A percentile compares a stretch with the other conserved stretches of the same genome.
These are phyloP conservation scores for Myxocyprinus asiaticus DNA, from an alignment of 2,113 vertebrate genomes.

Conservation along the genomic window DNA sequence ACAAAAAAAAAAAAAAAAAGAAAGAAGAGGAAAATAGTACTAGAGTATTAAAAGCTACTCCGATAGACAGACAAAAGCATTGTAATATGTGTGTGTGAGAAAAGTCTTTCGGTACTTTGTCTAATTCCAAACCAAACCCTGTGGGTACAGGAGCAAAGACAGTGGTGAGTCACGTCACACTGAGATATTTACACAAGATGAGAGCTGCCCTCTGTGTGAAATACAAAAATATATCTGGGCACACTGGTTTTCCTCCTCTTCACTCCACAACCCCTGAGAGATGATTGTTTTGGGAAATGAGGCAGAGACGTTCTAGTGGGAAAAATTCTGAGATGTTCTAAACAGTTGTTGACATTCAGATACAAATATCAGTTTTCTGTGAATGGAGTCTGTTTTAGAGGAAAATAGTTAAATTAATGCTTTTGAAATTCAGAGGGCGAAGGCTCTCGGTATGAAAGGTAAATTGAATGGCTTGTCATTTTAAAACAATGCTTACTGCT, in stretches of 20 bases:
- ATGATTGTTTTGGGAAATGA: slow-evolving; percentile 34
- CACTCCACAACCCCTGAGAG: slow-evolving; percentile 11
- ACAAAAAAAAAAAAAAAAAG: too few species aligned
- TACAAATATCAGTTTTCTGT: background rate
- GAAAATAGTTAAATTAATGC: background rate
- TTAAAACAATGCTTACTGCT: slow-evolving; percentile 1
- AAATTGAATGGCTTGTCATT: slow-evolving; percentile 1
- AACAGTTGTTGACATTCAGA: slow-evolving; percentile 10
- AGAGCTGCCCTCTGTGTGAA: background rate
- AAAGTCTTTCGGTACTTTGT: background rate
- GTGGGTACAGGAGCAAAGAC: background rate
- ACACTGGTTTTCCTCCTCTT: background rate
- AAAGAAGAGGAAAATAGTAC: too few species aligned
- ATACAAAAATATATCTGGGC: background rate
- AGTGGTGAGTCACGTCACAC: slow-evolving; percentile 1
- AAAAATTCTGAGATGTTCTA: too few species aligned
- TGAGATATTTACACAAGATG: slow-evolving; percentile 30
- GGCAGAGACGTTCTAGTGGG: background rate
- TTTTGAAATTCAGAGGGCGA: background rate
- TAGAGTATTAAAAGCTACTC: too few species aligned
- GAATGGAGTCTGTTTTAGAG: background rate
- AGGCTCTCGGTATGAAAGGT: background rate
- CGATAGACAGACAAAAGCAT: background rate
- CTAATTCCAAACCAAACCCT: slow-evolving; percentile 11
- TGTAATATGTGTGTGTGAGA: background rate